Conservation (phyloP, 2,113 vertebrate species). For the Halichoerus grypus region DNA sequence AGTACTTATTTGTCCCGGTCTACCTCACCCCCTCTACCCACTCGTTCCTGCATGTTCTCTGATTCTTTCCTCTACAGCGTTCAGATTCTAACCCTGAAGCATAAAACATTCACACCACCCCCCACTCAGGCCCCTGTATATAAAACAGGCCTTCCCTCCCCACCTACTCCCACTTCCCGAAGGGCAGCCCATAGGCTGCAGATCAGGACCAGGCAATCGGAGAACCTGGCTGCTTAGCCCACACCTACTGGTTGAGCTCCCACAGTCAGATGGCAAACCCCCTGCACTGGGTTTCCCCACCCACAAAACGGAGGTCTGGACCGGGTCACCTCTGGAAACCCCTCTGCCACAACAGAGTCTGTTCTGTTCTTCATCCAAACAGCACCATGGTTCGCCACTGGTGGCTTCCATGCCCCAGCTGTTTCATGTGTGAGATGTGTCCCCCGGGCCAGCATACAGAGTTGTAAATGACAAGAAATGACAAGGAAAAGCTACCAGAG, state of each 20-base stretch:
- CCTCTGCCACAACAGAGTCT: background rate
- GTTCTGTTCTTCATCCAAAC: background rate
- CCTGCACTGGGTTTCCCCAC: background rate
- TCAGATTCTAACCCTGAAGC: background rate
- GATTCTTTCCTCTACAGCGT: background rate
- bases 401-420: background rate
- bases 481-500: background rate
- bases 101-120: background rate
- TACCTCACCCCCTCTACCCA: background rate
- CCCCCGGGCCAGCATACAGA: accelerated
- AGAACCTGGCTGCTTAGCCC: background rate
- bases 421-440: background rate
- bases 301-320: background rate
- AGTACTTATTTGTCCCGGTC: background rate
- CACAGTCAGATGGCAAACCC: background rate
- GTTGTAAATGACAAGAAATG: background rate
- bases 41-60: background rate
- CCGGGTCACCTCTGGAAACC: background rate
- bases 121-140: background rate
- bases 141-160: background rate
- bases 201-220: background rate
- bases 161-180: background rate
- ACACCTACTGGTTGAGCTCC: background rate
- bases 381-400: background rate
- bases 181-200: background rate